Base-by-base conservation (phyloP, 2,888 invertebrate genomes). In the Heteromurus nitidus region DNA sequence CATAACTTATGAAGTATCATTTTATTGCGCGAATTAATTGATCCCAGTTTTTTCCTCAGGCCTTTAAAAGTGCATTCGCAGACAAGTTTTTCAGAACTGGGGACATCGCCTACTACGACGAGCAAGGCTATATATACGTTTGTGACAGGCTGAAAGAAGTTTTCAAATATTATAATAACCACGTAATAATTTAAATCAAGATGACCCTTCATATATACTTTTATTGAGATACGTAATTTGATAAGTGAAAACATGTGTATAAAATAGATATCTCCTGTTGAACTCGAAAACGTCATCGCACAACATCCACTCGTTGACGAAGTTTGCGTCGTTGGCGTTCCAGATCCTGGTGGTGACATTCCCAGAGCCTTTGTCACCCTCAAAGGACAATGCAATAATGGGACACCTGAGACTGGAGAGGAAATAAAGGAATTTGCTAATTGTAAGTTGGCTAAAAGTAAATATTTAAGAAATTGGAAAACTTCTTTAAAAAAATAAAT, bases 211-310 rank as follows among this genome's bases (percentile, higher is more conserved):
- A 16, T 60, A 11, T 62, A 62, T 62, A n/a, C 5, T 50, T 24
- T 22, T 7, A 5, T 22, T 2, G 11, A 5, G 18, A 62, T n/a
- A 30, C 9, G 16, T 62, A 62, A 30, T 62, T 31, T 13, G 13
- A 5, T 16, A 62, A 30, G 13, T 24, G 16, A 24, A 5, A 62
- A 30, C 7, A 30, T n/a, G 26, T 9, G 9, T 11, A 18, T n/a
- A 22, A 26, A n/a, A 18, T 18, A 86, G 85, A 86, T 87, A 55
- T 86, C 86, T 0, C 87, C 87, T 0, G 80, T 83, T 3, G 87
- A 87, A 62, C n/a, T 87, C 7, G 87, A 87, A 84, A 82, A 82
- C 36, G 42, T 85, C 18, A 73, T 87, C 2, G 58, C 83, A 3
- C 67, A 80, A 18, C 87, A 86, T 64, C 84, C 85, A 18, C 73